Evolutionary conservation across 2,888 invertebrate species (phyloP).

Genomic region (Macaria liturata): DNA sequence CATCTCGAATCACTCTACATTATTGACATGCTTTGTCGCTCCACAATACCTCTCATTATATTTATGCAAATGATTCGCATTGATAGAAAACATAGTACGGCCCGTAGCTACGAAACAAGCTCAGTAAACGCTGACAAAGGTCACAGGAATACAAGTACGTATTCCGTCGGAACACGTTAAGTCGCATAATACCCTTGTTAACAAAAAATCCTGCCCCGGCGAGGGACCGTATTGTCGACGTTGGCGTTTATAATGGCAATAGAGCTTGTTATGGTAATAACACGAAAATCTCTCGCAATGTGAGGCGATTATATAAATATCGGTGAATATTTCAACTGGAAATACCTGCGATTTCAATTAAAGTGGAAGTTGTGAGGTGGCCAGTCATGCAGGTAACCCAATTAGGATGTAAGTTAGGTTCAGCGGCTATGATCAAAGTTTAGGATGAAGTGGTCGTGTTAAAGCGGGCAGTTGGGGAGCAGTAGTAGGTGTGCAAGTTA

Average conservation of each 20-base stretch:
- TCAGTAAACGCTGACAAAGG: constrained; percentile 49
- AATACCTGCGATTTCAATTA: constrained; percentile 4
- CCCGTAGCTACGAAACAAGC: constrained; percentile 36
- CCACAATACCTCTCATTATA: constrained; percentile 40
- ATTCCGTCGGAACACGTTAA: constrained; percentile 44
- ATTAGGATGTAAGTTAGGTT: constrained; percentile 23
- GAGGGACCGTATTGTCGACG: constrained; percentile 45
- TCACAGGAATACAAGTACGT: constrained; percentile 41
- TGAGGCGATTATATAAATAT: constrained; percentile 8
- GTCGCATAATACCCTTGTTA: constrained; percentile 51
- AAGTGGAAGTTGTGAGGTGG: constrained; percentile 2
- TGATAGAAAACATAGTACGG: constrained; percentile 33
- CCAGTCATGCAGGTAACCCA: constrained; percentile 16
- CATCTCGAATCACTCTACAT: constrained; percentile 33
- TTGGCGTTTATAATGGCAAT: constrained; percentile 45
- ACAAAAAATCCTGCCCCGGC: constrained; percentile 48
- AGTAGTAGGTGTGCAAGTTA: constrained; percentile 59
- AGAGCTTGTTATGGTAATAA: constrained; percentile 41
- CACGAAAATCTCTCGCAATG: constrained; percentile 20
- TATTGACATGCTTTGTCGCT: constrained; percentile 49
- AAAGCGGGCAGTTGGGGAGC: constrained; percentile 38
- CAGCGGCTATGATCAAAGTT: constrained; percentile 25
- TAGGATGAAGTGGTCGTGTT: constrained; percentile 41
- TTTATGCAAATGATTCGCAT: constrained; percentile 45
- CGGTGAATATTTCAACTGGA: background rate